Percentiles rank a stretch among this genome's conserved stretches.
phyloP scores from a whole-genome alignment of 2,113 vertebrate genomes.

The Dasyurus viverrinus region DNA sequence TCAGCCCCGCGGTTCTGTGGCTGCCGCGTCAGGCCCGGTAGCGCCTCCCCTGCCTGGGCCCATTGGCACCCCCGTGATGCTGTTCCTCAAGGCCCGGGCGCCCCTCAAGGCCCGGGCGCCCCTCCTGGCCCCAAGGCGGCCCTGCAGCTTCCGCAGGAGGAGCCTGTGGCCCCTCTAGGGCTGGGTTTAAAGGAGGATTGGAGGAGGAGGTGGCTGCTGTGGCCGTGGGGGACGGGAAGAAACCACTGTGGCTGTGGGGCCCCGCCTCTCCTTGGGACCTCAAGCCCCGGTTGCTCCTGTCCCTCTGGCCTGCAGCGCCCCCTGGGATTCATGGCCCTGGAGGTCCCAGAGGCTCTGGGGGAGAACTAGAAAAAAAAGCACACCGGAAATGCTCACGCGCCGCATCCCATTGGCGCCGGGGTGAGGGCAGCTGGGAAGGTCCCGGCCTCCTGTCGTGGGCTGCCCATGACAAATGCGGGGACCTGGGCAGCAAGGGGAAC shows the following conservation, averaged over 20 bases:
- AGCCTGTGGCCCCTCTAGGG: constrained; percentile 31
- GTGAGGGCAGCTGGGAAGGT: constrained; percentile 85
- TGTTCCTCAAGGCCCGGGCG: constrained; percentile 81
- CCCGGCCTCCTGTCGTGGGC: constrained; percentile 89
- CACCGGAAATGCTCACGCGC: constrained; percentile 86
- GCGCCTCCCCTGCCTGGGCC: constrained; percentile 85
- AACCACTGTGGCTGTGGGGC: constrained; percentile 53
- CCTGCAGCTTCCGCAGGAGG: constrained; percentile 72
- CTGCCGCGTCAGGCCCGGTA: constrained; percentile 74
- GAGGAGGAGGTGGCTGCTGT: neutral
- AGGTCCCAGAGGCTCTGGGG: constrained; percentile 77
- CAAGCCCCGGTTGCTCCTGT: constrained; percentile 10
- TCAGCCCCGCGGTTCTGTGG: constrained; percentile 77
- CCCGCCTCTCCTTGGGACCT: constrained; percentile 79
- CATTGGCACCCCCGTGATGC: constrained; percentile 84
- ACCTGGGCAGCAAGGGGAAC: constrained; percentile 91
- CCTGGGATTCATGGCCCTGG: neutral
- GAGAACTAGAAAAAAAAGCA: constrained; percentile 89
- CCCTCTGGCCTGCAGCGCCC: constrained; percentile 52
- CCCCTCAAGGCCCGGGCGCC: constrained; percentile 77
- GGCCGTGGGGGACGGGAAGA: constrained; percentile 66
- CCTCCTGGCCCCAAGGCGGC: constrained; percentile 72
- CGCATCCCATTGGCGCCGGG: constrained; percentile 88
- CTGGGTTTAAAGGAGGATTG: too few species aligned
- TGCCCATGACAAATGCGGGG: constrained; percentile 90